Conservation (phyloP, 2,888 invertebrate genomes). For the Adineta ricciae region DNA sequence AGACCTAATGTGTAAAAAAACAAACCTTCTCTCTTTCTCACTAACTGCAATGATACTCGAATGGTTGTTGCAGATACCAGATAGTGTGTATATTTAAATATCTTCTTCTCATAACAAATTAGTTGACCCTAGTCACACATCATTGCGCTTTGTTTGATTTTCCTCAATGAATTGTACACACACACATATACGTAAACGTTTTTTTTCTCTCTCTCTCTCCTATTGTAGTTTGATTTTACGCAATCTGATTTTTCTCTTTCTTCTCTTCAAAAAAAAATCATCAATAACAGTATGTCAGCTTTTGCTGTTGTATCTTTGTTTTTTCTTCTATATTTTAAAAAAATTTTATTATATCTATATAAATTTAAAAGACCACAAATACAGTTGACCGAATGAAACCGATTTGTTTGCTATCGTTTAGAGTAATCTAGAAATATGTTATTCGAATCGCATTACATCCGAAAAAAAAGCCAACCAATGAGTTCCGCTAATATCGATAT, state of each 20-base stretch:
- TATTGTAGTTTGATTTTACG: not conserved
- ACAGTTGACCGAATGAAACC: not conserved
- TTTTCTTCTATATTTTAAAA: constrained; percentile 1
- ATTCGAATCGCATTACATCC: no score
- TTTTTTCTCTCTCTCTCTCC: not conserved
- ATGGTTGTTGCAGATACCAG: not conserved
- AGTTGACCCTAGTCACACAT: not conserved
- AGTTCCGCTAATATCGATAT: no score
- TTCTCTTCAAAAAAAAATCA: not conserved
- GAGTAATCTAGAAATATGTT: no score
- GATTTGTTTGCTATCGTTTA: no score
- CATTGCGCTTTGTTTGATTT: not conserved
- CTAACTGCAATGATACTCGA: not conserved
- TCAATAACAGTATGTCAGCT: not conserved
- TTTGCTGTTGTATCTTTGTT: constrained; percentile 13
- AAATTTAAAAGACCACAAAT: not conserved
- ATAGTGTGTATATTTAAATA: not conserved
- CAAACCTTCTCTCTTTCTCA: not conserved
- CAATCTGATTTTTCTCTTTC: not conserved
- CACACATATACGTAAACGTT: not conserved
- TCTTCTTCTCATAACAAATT: not conserved
- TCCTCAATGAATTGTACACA: not conserved
- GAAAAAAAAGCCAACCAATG: no score
- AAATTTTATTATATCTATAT: constrained; percentile 9
- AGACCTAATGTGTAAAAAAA: not conserved